Conservation (phyloP, 2,797 vertebrate genomes). For the Siniperca obscura region DNA sequence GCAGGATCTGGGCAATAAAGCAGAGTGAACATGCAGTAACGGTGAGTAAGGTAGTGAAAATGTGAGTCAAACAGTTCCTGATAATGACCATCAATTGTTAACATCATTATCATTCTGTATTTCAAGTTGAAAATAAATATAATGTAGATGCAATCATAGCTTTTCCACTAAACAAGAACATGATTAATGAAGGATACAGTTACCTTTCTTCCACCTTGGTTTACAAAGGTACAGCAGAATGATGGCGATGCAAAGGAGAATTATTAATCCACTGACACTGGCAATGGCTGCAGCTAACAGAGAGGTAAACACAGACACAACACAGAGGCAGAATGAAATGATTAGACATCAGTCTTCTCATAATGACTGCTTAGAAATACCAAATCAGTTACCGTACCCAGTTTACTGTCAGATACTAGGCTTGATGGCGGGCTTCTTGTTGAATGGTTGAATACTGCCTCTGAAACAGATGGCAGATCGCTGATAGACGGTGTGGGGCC, state of each 20-base stretch:
- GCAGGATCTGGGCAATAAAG: conserved; percentile 48
- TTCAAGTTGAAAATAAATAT: conserved; percentile 10
- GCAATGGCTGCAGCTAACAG: conserved; percentile 35
- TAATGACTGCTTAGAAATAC: conserved; percentile 13
- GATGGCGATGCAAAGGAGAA: conserved; percentile 32
- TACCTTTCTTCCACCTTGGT: conserved; percentile 63
- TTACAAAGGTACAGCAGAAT: conserved; percentile 40
- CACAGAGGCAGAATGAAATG: conserved; percentile 5
- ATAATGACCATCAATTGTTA: conserved; percentile 5
- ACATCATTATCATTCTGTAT: conserved; percentile 16
- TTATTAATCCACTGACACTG: neutral
- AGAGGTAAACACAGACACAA: conserved; percentile 47
- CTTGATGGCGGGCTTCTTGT: neutral
- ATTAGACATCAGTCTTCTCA: conserved; percentile 9
- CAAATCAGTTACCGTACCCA: conserved; percentile 47
- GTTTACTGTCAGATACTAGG: no score
- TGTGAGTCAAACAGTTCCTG: neutral
- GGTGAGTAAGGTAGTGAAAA: neutral
- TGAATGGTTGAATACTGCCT: neutral
- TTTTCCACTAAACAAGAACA: conserved; percentile 18
- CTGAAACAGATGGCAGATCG: neutral
- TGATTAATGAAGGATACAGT: neutral
- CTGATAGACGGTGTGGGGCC: neutral
- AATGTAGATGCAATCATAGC: conserved; percentile 1
- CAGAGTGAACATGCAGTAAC: neutral